Evolutionary conservation across 2,888 invertebrate species (phyloP).

Genomic region (Trachelus iudaicus): DNA sequence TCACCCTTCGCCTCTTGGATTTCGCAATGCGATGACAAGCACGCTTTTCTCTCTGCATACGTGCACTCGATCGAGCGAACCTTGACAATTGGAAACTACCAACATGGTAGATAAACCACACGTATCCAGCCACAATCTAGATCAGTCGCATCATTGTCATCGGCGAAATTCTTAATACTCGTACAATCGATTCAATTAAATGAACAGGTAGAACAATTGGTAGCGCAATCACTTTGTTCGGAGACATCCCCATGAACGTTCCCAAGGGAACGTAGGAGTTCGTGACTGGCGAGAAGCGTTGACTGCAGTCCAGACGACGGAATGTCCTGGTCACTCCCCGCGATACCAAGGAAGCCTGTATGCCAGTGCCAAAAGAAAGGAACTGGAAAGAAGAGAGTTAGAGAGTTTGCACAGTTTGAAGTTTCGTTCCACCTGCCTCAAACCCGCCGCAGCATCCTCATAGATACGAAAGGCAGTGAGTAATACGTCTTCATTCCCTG

Average conservation of each 20-base stretch:
- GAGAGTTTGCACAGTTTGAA: slow-evolving; percentile 3
- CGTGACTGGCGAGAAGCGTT: too few species aligned
- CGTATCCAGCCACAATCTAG: too few species aligned
- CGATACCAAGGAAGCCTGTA: neutral
- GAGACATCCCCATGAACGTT: neutral
- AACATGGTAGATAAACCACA: too few species aligned
- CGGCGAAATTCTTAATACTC: too few species aligned
- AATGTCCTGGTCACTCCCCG: neutral
- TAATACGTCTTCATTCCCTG: slow-evolving; percentile 53
- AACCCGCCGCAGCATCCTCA: slow-evolving; percentile 10
- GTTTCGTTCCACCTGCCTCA: neutral
- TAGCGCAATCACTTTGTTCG: too few species aligned
- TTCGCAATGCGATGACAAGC: neutral
- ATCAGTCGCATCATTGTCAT: too few species aligned
- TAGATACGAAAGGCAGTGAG: slow-evolving; percentile 32
- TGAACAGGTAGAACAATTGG: too few species aligned
- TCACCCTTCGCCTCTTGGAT: slow-evolving; percentile 22
- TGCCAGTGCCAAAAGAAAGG: neutral
- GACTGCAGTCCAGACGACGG: neutral
- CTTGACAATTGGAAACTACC: too few species aligned
- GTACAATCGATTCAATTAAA: too few species aligned
- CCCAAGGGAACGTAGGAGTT: neutral
- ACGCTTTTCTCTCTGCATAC: too few species aligned
- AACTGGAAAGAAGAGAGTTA: slow-evolving; percentile 2
- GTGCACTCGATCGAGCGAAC: too few species aligned